A percentile compares a stretch with the other conserved stretches of the same genome.
Conservation (phyloP, 2,888 invertebrate species). For the Pristionchus exspectatus region DNA sequence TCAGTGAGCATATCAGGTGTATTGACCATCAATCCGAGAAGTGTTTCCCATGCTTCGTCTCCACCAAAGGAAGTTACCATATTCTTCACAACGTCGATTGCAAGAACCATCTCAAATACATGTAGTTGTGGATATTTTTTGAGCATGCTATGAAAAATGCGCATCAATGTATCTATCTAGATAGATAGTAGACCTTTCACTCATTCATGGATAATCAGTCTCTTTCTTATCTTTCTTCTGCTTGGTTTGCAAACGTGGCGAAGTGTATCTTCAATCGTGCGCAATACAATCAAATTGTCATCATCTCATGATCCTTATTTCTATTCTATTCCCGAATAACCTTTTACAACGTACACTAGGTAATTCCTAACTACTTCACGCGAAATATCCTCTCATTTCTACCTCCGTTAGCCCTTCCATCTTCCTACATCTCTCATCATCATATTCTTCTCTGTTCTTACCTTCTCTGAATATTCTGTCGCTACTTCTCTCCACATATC, state of each 20-base stretch:
- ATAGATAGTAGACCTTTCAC: background rate
- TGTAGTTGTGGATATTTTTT: background rate
- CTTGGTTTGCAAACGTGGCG: background rate
- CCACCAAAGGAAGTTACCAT: slow-evolving; percentile 16
- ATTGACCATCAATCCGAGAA: slow-evolving; percentile 39
- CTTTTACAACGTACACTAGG: too few species aligned
- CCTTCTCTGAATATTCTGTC: background rate
- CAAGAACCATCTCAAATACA: background rate
- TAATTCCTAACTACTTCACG: background rate
- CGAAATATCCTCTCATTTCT: too few species aligned
- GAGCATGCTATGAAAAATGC: background rate
- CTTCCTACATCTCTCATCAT: background rate
- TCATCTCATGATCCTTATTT: background rate
- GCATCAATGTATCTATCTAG: background rate
- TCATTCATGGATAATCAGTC: background rate
- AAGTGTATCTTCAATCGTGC: background rate
- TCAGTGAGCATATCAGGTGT: slow-evolving; percentile 54
- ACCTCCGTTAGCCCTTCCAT: background rate
- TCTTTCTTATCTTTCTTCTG: background rate
- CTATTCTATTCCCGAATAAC: background rate
- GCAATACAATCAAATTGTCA: background rate
- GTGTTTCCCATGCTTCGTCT: slow-evolving; percentile 33
- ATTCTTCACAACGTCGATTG: background rate
- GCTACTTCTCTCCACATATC: slow-evolving; percentile 34
- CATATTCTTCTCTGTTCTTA: background rate